A percentile compares a stretch with the other conserved stretches of the same genome.
These are phyloP conservation scores for Eupeodes luniger DNA, from an alignment of 2,888 invertebrate genomes.

Conservation along the genomic window DNA sequence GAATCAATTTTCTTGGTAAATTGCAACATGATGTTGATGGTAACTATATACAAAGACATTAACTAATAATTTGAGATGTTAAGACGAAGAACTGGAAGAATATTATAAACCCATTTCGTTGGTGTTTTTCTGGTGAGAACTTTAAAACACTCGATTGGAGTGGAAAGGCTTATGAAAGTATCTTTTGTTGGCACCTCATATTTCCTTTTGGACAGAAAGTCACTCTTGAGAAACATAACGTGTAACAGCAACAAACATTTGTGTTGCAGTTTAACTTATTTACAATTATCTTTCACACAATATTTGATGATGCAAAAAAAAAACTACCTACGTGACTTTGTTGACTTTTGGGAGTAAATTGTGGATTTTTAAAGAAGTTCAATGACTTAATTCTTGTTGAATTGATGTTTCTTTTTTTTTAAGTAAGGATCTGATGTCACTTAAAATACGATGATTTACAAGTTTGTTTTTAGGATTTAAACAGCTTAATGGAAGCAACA, in stretches of 20 bases:
- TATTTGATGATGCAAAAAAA: background rate
- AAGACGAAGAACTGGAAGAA: background rate
- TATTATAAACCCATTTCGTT: constrained; percentile 45
- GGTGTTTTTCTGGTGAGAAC: background rate
- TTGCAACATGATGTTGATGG: constrained; percentile 4
- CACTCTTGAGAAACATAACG: constrained; percentile 19
- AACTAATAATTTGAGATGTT: constrained; percentile 30
- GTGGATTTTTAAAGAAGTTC: constrained; percentile 42
- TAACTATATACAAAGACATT: constrained; percentile 48
- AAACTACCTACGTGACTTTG: constrained; percentile 48
- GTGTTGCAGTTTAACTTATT: constrained; percentile 54
- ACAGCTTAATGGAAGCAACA: constrained; percentile 29
- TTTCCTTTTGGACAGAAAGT: constrained; percentile 52
- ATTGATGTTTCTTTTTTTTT: background rate
- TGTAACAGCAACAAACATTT: background rate
- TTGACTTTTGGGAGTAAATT: constrained; percentile 48
- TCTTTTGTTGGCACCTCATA: constrained; percentile 43
- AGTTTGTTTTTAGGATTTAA: constrained; percentile 3
- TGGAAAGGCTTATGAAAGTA: constrained; percentile 23
- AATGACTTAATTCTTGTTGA: constrained; percentile 48
- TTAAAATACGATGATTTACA: background rate
- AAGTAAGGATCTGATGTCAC: background rate
- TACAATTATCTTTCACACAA: constrained; percentile 55
- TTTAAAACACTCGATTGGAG: constrained; percentile 18
- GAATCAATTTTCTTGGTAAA: constrained; percentile 42